Evolutionary conservation across 2,113 vertebrate genomes (phyloP).

Genomic region (Corythornis vintsioides): DNA sequence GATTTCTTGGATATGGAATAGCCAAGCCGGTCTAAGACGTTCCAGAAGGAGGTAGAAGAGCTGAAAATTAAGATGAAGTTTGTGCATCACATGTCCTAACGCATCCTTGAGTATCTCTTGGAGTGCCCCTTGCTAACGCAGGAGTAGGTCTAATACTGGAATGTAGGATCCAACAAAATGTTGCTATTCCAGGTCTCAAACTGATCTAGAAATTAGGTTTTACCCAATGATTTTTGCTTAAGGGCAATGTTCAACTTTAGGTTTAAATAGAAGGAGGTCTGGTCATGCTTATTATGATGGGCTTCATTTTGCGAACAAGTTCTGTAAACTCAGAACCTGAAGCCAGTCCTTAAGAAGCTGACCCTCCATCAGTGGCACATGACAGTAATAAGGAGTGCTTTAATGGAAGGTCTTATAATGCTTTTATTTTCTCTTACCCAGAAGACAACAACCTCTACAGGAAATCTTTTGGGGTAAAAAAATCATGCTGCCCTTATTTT

Average conservation of each 20-base stretch:
- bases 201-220: background rate
- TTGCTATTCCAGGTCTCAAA: background rate
- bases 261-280: background rate
- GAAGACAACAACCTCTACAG: background rate
- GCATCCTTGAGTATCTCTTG: background rate
- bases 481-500: background rate
- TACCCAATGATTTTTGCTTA: background rate
- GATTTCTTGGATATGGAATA: background rate
- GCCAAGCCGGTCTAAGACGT: background rate
- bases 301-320: background rate
- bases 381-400: background rate
- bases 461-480: background rate
- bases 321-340: background rate
- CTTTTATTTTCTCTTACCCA: background rate
- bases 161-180: background rate
- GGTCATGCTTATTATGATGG: background rate
- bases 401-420: background rate
- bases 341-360: background rate
- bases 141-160: background rate
- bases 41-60: background rate
- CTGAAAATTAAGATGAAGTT: background rate
- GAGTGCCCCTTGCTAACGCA: background rate
- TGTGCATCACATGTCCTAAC: background rate
- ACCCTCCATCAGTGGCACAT: background rate
- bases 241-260: background rate